Conservation (phyloP, 2,888 invertebrate genomes). For the Trisateles emortualis region DNA sequence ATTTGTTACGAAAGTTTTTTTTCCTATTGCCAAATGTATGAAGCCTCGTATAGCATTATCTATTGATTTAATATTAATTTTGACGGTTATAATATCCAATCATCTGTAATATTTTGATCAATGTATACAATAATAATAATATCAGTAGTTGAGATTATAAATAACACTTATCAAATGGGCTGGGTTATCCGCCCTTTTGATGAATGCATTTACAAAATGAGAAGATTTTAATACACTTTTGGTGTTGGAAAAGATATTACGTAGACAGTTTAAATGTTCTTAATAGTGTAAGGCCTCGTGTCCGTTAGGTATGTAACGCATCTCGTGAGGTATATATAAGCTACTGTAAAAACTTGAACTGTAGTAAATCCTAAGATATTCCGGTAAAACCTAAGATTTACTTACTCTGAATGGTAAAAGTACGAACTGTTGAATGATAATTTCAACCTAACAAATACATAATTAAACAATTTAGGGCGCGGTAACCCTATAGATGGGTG, state of each 20-base stretch:
- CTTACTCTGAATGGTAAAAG: no score
- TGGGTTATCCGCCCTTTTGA: constrained; percentile 11
- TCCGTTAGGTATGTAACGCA: neutral
- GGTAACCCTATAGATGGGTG: no score
- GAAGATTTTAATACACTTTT: constrained; percentile 10
- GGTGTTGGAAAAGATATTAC: constrained; percentile 22
- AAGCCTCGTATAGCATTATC: neutral
- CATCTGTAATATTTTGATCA: neutral
- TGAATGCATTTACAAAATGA: constrained; percentile 35
- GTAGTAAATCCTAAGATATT: no score
- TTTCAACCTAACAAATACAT: no score
- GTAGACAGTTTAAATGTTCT: constrained; percentile 22
- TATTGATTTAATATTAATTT: neutral
- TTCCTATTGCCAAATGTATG: no score
- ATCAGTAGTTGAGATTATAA: constrained; percentile 28
- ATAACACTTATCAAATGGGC: constrained; percentile 5
- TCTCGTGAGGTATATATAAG: no score
- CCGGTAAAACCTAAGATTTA: no score
- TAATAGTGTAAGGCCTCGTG: constrained; percentile 2
- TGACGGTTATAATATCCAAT: neutral
- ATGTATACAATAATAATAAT: constrained; percentile 12
- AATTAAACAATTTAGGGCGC: no score
- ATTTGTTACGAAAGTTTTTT: no score
- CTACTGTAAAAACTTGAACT: no score
- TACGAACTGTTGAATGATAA: no score